phyloP scores from a whole-genome alignment of 2,888 invertebrate genomes.

The Drosophila mettleri region DNA sequence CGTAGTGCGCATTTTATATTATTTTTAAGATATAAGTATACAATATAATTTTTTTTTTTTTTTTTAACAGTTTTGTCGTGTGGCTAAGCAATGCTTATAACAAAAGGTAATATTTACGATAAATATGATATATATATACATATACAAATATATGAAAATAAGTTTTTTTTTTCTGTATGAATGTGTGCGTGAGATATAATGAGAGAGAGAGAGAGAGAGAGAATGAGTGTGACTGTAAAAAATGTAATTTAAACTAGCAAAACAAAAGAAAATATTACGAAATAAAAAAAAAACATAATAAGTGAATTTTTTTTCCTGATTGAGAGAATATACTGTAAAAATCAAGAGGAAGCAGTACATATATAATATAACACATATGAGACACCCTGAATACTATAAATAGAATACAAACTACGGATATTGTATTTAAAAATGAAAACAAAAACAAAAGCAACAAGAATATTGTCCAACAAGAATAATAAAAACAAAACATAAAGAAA shows the following conservation, averaged over 20 bases:
- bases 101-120: conserved; percentile 57
- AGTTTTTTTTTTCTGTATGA: conserved; percentile 51
- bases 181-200: conserved; percentile 17
- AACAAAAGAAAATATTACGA: conserved; percentile 1
- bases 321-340: conserved; percentile 31
- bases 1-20: conserved; percentile 61
- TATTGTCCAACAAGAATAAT: conserved; percentile 56
- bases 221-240: conserved; percentile 55
- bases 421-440: conserved; percentile 61
- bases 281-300: conserved; percentile 36
- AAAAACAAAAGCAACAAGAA: conserved; percentile 23
- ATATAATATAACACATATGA: conserved; percentile 43
- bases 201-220: conserved; percentile 15
- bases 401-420: conserved; percentile 61
- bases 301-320: conserved; percentile 58
- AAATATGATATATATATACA: conserved; percentile 51
- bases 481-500: conserved; percentile 9
- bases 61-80: conserved; percentile 27
- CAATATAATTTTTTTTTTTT: conserved; percentile 13
- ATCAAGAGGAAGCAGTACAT: conserved; percentile 25
- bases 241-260: conserved; percentile 78
- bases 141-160: conserved; percentile 44
- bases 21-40: conserved; percentile 49
- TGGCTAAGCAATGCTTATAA: conserved; percentile 69
- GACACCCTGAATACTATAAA: conserved; percentile 51